phyloP scores from a whole-genome alignment of 1,140 invertebrate genomes.

The Charaxes varanes region DNA sequence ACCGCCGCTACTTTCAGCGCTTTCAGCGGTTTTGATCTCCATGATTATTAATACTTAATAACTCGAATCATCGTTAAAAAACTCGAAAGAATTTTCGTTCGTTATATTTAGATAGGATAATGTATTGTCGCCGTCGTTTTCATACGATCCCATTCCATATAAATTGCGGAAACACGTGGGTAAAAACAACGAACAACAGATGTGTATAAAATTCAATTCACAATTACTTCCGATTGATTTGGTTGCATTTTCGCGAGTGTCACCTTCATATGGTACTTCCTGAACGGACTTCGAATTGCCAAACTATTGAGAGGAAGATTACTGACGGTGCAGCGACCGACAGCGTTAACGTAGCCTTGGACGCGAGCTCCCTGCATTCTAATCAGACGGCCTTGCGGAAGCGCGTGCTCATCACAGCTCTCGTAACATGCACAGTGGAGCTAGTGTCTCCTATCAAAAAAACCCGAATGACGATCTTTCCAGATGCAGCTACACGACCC shows the following conservation, averaged over 20 bases:
- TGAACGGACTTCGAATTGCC: constrained; percentile 47
- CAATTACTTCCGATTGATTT: constrained; percentile 56
- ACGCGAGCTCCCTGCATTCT: constrained; percentile 69
- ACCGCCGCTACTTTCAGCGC: constrained; percentile 37
- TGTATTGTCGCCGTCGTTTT: too few species aligned
- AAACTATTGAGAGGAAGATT: constrained; percentile 53
- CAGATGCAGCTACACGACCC: not conserved
- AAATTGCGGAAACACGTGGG: constrained; percentile 41
- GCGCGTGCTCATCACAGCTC: constrained; percentile 52
- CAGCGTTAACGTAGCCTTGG: constrained; percentile 60
- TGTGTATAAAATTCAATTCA: constrained; percentile 53
- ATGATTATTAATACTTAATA: constrained; percentile 10
- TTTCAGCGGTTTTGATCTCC: constrained; percentile 16
- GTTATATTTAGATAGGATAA: too few species aligned
- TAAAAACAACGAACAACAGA: constrained; percentile 43
- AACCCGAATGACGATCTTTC: constrained; percentile 14
- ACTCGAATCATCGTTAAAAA: constrained; percentile 21
- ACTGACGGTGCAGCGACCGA: constrained; percentile 59
- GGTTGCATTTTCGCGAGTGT: constrained; percentile 42
- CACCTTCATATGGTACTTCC: constrained; percentile 62
- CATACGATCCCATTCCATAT: too few species aligned
- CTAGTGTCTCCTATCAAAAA: constrained; percentile 21
- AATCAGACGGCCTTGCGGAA: constrained; percentile 69
- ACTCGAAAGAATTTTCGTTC: constrained; percentile 39
- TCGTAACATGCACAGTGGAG: constrained; percentile 57